These are phyloP conservation scores for Lepidotrigona ventralis DNA, from an alignment of 1,140 invertebrate genomes.

Conservation along the genomic window DNA sequence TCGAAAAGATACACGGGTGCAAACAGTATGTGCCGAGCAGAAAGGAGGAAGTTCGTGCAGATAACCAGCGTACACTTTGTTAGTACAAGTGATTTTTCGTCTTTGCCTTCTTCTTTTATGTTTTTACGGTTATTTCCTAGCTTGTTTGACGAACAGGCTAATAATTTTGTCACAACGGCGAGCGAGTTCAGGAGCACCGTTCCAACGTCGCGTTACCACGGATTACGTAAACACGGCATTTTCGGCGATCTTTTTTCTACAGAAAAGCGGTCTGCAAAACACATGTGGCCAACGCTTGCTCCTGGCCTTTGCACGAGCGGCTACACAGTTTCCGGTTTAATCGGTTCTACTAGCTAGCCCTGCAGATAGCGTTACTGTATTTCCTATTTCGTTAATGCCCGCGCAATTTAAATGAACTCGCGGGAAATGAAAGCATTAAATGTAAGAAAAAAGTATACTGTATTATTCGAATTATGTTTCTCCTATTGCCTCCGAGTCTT, in stretches of 20 bases:
- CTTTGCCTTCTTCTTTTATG: background rate
- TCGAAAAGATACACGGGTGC: background rate
- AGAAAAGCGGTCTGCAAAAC: slow-evolving; percentile 58
- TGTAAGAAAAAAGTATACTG: too few relatives aligned
- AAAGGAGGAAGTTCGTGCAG: background rate
- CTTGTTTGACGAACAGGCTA: background rate
- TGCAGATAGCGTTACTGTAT: slow-evolving; percentile 14
- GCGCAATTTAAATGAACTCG: background rate
- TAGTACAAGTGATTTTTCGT: slow-evolving; percentile 12
- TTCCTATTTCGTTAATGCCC: slow-evolving; percentile 32
- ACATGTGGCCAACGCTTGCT: slow-evolving; percentile 72
- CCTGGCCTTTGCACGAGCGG: slow-evolving; percentile 59
- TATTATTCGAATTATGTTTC: background rate
- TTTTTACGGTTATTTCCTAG: background rate
- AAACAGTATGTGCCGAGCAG: background rate
- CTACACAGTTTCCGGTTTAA: slow-evolving; percentile 63
- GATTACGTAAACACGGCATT: slow-evolving; percentile 74
- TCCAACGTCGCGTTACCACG: slow-evolving; percentile 54
- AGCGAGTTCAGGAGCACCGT: slow-evolving; percentile 42
- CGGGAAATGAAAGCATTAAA: background rate
- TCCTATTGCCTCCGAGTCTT: background rate
- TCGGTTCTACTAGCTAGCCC: slow-evolving; percentile 29
- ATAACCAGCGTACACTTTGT: slow-evolving; percentile 21
- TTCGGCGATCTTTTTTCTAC: slow-evolving; percentile 61
- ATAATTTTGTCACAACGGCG: slow-evolving; percentile 24